These are phyloP conservation scores for Raphicerus campestris DNA, from an alignment of 2,113 vertebrate genomes.

Conservation along the genomic window DNA sequence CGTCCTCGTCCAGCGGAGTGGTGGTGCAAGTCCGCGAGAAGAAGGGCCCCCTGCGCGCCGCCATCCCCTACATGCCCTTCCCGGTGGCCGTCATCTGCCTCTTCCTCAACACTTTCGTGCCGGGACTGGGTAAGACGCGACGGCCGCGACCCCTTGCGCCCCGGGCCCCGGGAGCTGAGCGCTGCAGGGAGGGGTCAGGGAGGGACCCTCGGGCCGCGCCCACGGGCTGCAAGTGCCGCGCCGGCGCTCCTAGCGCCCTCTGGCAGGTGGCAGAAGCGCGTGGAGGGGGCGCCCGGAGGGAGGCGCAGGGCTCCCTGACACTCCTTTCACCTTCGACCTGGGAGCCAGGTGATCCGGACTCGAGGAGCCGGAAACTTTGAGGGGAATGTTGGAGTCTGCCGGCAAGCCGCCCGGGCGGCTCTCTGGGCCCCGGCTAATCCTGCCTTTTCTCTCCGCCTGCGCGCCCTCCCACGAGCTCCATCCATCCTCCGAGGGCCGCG, in stretches of 20 bases:
- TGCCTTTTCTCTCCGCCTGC: background rate
- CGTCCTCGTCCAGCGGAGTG: constrained; percentile 88
- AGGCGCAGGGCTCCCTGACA: background rate
- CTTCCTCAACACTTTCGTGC: constrained; percentile 97
- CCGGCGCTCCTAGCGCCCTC: background rate
- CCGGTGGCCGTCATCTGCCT: constrained; percentile 95
- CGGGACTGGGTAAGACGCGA: constrained; percentile 90
- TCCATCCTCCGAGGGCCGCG: background rate
- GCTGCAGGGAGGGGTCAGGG: rapidly evolving
- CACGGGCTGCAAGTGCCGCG: background rate
- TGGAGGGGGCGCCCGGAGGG: background rate
- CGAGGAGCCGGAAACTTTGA: constrained; percentile 8
- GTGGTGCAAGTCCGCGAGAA: constrained; percentile 97
- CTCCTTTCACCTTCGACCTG: background rate
- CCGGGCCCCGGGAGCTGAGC: background rate
- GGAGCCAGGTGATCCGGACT: background rate
- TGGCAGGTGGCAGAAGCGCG: background rate
- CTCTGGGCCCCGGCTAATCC: no score
- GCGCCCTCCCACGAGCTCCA: background rate
- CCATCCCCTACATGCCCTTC: constrained; percentile 97
- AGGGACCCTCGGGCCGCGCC: background rate
- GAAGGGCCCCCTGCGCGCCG: constrained; percentile 93
- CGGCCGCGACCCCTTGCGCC: background rate
- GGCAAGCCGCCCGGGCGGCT: background rate
- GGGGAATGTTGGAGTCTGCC: background rate